Conservation (phyloP, 2,888 invertebrate genomes). For the Scaptomyza caliginosa region DNA sequence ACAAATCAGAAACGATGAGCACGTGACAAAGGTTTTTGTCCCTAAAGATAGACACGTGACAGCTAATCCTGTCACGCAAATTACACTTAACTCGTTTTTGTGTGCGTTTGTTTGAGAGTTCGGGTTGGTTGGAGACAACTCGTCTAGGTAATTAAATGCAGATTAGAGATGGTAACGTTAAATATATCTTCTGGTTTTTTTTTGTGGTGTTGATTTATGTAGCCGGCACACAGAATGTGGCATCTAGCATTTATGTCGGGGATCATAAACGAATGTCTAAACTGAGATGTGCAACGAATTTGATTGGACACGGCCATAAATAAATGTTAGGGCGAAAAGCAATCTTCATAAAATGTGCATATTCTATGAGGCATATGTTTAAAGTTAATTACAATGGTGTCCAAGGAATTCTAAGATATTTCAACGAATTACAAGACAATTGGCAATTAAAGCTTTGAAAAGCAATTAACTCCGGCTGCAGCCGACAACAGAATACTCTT, state of each 20-base stretch:
- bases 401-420: background rate
- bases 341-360: background rate
- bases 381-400: background rate
- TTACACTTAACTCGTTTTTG: conserved; percentile 48
- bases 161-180: conserved; percentile 54
- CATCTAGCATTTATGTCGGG: conserved; percentile 1
- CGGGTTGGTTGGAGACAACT: background rate
- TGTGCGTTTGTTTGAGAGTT: background rate
- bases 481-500: no score
- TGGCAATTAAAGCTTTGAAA: background rate
- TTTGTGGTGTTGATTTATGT: conserved; percentile 9
- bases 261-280: conserved; percentile 14
- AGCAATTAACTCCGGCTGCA: no score
- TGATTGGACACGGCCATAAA: conserved; percentile 34
- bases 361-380: background rate
- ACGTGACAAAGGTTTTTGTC: conserved; percentile 48
- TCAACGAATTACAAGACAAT: background rate
- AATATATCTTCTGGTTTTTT: conserved; percentile 1
- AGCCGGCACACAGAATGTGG: conserved; percentile 32
- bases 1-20: conserved; percentile 43
- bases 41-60: conserved; percentile 51
- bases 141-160: conserved; percentile 40
- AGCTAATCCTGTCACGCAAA: conserved; percentile 58
- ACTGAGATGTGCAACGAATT: conserved; percentile 29
- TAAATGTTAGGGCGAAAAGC: background rate